Evolutionary conservation across 2,797 vertebrate genomes (phyloP), one percentile per base, ranked within the genome.

Genomic region (Gastrophryne carolinensis): DNA sequence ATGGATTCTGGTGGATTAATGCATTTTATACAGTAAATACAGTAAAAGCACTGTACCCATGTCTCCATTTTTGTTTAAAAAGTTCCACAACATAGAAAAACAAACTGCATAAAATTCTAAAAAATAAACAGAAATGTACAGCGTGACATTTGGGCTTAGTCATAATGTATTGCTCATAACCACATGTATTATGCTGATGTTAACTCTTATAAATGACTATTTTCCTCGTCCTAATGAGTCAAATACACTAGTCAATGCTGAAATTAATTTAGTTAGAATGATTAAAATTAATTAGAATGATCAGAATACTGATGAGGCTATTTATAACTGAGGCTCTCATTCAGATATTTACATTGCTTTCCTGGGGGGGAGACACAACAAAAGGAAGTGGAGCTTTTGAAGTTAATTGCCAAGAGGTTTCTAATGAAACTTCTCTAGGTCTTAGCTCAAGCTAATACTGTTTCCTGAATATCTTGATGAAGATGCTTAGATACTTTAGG

Each of bases 321-420:
- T 66, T 74, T 66, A 52, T 57, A 66, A 65, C 35, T 49, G 52
- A 52, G 41, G 71, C 50, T 66, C 72, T 65, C 65, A 74, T 74
- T 74, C 65, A 66, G 49, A 74, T 74, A 74, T 74, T 74, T 74
- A 65, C 72, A 74, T 56, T 74, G 62, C 61, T 65, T 10, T 66
- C 52, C 62, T 73, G 29, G 58, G 50, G 27, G 72, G 26, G 63
- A 19, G n/a, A 47, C 37, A 44, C 62, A 74, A 66, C 62, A 74
- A 74, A 74, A 58, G 62, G 66, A 66, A 66, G 58, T 3, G 35
- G 37, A 19, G 52, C 52, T 35, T 74, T 74, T 74, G 72, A 74
- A 54, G 62, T 65, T 21, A 57, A 74, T 66, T 58, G 62, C 62
- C 72, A 58, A 56, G 72, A 74, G 72, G 62, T 2, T 65, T 57